These are phyloP conservation scores for Osmerus mordax DNA, from an alignment of 2,113 vertebrate genomes.

Conservation along the genomic window DNA sequence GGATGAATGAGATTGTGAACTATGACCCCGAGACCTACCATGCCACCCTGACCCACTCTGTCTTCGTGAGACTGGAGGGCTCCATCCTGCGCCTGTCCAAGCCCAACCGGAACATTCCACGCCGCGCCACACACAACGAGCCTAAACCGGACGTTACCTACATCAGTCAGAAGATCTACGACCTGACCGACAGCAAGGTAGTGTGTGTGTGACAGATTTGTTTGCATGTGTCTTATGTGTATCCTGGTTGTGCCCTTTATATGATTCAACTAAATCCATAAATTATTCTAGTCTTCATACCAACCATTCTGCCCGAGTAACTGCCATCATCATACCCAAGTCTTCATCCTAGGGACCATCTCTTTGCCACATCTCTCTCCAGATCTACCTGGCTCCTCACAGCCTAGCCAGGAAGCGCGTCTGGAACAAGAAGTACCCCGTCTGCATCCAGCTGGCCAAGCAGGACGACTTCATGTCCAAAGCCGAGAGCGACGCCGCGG, in stretches of 20 bases:
- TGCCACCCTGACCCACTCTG: constrained; percentile 89
- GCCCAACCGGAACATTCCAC: constrained; percentile 93
- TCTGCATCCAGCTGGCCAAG: constrained; percentile 89
- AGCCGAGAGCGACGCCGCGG: constrained; percentile 70
- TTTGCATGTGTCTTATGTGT: not conserved
- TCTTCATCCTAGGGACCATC: not conserved
- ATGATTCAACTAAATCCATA: not conserved
- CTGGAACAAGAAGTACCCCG: constrained; percentile 99
- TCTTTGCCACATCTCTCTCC: constrained; percentile 14
- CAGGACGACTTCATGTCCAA: constrained; percentile 98
- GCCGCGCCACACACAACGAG: constrained; percentile 89
- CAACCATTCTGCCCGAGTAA: too few species aligned
- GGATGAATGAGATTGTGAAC: constrained; percentile 96
- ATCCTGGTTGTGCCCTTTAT: not conserved
- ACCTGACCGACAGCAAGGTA: constrained; percentile 92
- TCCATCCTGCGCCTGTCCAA: constrained; percentile 90
- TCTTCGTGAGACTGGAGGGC: constrained; percentile 90
- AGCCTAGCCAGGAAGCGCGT: constrained; percentile 90
- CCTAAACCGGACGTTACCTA: constrained; percentile 87
- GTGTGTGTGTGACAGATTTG: constrained; percentile 30
- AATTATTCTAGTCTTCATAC: too few species aligned
- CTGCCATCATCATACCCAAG: not conserved
- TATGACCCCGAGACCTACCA: constrained; percentile 98
- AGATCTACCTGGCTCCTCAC: constrained; percentile 88
- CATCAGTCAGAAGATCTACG: constrained; percentile 96